Evolutionary conservation across 2,113 vertebrate species (phyloP).

Genomic region (Eclectus roratus): DNA sequence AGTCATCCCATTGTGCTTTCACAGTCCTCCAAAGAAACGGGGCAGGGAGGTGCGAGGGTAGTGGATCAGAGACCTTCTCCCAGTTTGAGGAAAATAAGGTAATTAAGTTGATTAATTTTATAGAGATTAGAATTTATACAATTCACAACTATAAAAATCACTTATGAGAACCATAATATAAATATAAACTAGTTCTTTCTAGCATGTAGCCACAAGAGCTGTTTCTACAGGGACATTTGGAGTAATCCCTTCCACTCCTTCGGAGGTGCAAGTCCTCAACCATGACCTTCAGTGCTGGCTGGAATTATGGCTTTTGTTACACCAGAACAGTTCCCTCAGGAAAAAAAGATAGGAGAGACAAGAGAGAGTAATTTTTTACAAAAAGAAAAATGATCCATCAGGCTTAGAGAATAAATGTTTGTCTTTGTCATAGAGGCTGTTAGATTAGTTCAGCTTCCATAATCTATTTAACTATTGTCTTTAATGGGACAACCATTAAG

Average conservation of each 20-base stretch:
- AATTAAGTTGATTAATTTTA: not conserved
- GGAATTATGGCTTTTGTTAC: not conserved
- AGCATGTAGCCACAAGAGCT: not conserved
- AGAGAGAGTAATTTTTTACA: not conserved
- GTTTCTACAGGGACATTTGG: not conserved
- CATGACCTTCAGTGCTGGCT: not conserved
- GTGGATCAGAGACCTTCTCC: not conserved
- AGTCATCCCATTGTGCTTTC: not conserved
- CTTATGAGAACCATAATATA: not conserved
- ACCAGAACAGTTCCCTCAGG: not conserved
- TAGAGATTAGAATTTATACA: not conserved
- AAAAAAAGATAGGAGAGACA: not conserved
- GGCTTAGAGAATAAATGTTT: slow-evolving; percentile 27
- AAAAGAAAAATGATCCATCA: not conserved
- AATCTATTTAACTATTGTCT: slow-evolving; percentile 56
- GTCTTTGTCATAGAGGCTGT: slow-evolving; percentile 2
- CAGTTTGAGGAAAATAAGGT: not conserved
- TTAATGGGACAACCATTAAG: slow-evolving; percentile 43
- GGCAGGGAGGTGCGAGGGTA: fast-evolving
- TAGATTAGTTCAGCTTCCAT: slow-evolving; percentile 46
- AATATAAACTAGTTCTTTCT: not conserved
- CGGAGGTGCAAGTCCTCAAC: not conserved
- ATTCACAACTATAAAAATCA: not conserved
- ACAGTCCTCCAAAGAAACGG: not conserved
- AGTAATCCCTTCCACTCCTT: not conserved